These are phyloP conservation scores for Drosophila fulvimacula DNA, from an alignment of 2,888 invertebrate species.

Conservation along the genomic window DNA sequence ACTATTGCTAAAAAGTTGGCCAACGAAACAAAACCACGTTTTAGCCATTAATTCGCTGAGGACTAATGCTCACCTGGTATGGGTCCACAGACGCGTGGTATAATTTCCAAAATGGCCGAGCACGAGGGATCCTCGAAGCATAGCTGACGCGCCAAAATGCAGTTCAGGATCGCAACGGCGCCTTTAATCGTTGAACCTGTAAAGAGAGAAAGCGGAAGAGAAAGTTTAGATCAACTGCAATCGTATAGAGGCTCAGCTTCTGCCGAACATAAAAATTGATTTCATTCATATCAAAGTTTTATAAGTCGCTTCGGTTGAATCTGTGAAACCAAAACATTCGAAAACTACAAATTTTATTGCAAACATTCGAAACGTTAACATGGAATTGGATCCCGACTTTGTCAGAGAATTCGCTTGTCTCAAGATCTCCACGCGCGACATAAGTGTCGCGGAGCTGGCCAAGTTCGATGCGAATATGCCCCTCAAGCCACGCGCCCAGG, in stretches of 20 bases:
- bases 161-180: conserved; percentile 93
- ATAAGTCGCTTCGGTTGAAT: background rate
- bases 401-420: conserved; percentile 72
- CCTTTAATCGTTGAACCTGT: conserved; percentile 92
- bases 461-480: conserved; percentile 51
- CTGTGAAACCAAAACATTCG: background rate
- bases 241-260: background rate
- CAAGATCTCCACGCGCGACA: conserved; percentile 50
- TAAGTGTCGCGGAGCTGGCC: conserved; percentile 60
- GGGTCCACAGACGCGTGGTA: conserved; percentile 95
- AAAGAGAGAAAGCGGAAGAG: conserved; percentile 58
- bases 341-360: background rate
- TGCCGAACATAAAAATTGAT: background rate
- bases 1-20: conserved; percentile 29
- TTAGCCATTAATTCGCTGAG: conserved; percentile 26
- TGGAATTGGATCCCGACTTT: conserved; percentile 81
- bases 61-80: conserved; percentile 91
- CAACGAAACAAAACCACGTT: conserved; percentile 6
- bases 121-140: conserved; percentile 96
- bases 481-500: conserved; percentile 25
- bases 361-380: conserved; percentile 27
- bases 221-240: conserved; percentile 50
- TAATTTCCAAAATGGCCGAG: conserved; percentile 95
- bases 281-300: background rate
- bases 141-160: conserved; percentile 93